phyloP scores from a whole-genome alignment of 1,140 invertebrate genomes.

The Aphelinus atriplicis region DNA sequence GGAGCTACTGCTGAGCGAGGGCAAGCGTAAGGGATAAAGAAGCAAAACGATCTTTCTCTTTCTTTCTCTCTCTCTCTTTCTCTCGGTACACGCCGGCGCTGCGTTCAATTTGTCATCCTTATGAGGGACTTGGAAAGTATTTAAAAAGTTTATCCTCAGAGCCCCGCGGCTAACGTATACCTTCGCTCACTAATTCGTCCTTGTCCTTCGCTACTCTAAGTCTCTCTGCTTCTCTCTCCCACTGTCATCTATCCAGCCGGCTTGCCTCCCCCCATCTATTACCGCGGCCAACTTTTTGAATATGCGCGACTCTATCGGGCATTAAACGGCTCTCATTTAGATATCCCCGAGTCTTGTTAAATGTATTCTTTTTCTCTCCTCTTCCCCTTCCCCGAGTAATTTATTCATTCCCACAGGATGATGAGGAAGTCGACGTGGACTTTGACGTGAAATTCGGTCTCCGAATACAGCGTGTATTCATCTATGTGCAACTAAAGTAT shows the following conservation, averaged over 20 bases:
- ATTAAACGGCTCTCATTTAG: slow-evolving; percentile 37
- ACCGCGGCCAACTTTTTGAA: slow-evolving; percentile 21
- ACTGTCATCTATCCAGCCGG: slow-evolving; percentile 22
- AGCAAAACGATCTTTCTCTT: slow-evolving; percentile 35
- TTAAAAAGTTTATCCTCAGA: slow-evolving; percentile 56
- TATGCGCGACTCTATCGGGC: slow-evolving; percentile 16
- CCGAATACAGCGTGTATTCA: too few relatives aligned
- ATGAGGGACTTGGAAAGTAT: slow-evolving; percentile 55
- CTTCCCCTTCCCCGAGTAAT: background rate
- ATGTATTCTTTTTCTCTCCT: slow-evolving; percentile 10
- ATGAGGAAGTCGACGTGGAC: background rate
- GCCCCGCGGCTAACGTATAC: slow-evolving; percentile 49
- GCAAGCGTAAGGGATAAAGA: slow-evolving; percentile 8
- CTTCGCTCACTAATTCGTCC: slow-evolving; percentile 48
- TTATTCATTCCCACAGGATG: slow-evolving; percentile 18
- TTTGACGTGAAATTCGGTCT: background rate
- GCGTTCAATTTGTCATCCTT: slow-evolving; percentile 57
- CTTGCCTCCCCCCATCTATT: background rate
- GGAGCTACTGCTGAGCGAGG: background rate
- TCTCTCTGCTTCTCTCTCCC: background rate
- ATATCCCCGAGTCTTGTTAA: slow-evolving; percentile 27
- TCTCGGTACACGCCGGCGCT: slow-evolving; percentile 23
- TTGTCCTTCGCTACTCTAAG: slow-evolving; percentile 31
- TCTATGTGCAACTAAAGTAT: too few relatives aligned
- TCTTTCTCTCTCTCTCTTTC: too few relatives aligned